A percentile compares a stretch with the other conserved stretches of the same genome.
Evolutionary conservation across 2,113 vertebrate species (phyloP).

Genomic region (Aramus guarauna): DNA sequence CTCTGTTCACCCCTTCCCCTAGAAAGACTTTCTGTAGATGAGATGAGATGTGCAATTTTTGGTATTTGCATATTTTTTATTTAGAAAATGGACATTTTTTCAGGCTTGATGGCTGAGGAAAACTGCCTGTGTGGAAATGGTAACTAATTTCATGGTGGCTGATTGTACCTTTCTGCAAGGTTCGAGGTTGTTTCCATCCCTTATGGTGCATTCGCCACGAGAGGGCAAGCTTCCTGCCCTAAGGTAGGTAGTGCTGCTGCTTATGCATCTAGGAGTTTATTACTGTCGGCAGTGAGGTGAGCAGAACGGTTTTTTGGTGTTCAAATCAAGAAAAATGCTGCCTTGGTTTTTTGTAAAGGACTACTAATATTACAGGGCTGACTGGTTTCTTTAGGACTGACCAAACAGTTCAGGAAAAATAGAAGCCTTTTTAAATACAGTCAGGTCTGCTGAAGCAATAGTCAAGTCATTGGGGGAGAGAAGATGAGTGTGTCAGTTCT

Average conservation of each 20-base stretch:
- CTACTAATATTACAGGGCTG: neutral
- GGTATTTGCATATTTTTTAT: neutral
- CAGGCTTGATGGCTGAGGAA: neutral
- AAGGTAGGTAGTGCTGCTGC: neutral
- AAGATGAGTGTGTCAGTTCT: neutral
- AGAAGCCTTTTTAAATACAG: neutral
- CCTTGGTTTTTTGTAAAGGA: neutral
- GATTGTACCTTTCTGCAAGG: neutral
- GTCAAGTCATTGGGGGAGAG: neutral
- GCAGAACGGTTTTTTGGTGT: neutral
- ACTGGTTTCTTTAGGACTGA: neutral
- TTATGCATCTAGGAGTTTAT: neutral
- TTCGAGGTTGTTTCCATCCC: neutral
- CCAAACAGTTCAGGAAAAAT: neutral
- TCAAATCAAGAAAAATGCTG: neutral
- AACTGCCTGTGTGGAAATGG: neutral
- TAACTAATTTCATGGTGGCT: neutral
- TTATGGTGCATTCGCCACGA: neutral
- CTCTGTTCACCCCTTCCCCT: neutral
- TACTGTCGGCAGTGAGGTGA: neutral
- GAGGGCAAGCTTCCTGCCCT: neutral
- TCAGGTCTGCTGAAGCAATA: neutral
- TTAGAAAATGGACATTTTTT: neutral
- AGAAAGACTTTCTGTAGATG: neutral
- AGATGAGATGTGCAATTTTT: neutral